Base-by-base conservation (phyloP, 1,140 invertebrate species). In the Radopholus similis region DNA sequence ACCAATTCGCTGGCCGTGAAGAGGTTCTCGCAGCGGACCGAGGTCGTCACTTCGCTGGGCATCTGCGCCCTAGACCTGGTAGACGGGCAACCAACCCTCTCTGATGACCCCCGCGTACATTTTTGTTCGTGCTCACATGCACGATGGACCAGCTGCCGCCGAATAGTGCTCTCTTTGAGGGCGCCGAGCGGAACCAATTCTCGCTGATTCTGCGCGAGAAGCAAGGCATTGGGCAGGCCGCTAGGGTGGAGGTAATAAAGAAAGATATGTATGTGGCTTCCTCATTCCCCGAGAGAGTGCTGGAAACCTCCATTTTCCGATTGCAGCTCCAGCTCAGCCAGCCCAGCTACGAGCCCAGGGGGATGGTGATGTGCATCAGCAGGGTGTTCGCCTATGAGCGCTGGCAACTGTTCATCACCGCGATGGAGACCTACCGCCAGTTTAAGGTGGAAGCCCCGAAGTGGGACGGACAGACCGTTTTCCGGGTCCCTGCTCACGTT, bases 351-450 rank as follows among this genome's bases (percentile, higher is more conserved):
- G 15, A 53, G 4, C 34, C 18, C 11, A 28, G 68, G 8, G 35
- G 47, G 8, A 18, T 70, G 9, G 68, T 70, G 5, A 21, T 70
- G 11, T 70, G 68, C 21, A 70, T 72, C 30, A 70, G 68, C 44
- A n/a, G 68, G 32, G 56, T 70, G 8, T 70, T 68, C 26, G 40
- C 58, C 23, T 68, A 54, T 44, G 66, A 68, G 56, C 32, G 28
- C 26, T 68, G 66, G 66, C 59, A 68, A 38, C 42, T 68, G n/a
- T 44, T 68, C 35, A 53, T 68, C 37, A 68, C 53, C 21, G 59
- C 37, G 6, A n/a, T 68, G 18, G 66, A 68, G 37, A 37, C 66
- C 15, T 68, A 68, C 34, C 63, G 66, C 15, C 28, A 26, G 21
- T 57, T 68, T 40, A 55, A 62, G 35, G 59, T 62, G 44, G 8